Evolutionary conservation across 30 jellyfish, hydroid and myxozoan species (phyloP).

Genomic region (Aurelia sp.): DNA sequence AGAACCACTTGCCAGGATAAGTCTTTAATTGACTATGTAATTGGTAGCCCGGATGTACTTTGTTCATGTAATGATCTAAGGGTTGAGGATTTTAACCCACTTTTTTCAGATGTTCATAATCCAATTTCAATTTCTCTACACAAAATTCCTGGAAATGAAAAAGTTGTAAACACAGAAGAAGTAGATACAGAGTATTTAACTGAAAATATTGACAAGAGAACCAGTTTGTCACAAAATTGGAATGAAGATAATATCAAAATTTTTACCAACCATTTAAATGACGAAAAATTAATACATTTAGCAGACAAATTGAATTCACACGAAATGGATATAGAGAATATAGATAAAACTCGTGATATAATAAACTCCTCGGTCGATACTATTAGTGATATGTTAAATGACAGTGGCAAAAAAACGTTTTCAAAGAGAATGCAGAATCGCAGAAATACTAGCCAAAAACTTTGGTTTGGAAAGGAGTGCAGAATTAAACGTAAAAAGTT

Average conservation of each 20-base stretch:
- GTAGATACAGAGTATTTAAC: not conserved
- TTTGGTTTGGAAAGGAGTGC: constrained; percentile 10
- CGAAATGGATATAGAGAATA: not conserved
- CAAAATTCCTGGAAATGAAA: not conserved
- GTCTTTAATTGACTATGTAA: constrained; percentile 32
- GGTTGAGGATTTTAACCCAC: constrained; percentile 13
- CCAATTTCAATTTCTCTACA: not conserved
- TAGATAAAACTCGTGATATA: not conserved
- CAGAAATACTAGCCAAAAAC: not conserved
- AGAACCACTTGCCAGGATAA: constrained; percentile 31
- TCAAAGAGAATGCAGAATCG: too few relatives aligned
- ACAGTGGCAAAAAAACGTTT: not conserved
- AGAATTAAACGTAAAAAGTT: not conserved
- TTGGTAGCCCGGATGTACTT: constrained; percentile 29
- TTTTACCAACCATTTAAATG: not conserved
- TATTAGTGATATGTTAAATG: not conserved
- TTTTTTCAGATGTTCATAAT: not conserved
- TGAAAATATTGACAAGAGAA: not conserved
- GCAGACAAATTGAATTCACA: not conserved
- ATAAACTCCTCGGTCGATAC: not conserved
- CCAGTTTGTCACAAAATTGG: constrained; percentile 1
- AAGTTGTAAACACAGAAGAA: not conserved
- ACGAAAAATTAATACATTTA: not conserved
- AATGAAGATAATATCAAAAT: constrained; percentile 18
- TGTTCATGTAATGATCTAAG: constrained; percentile 24